Evolutionary conservation across 2,888 invertebrate species (phyloP), one percentile per base, ranked within the genome.

Genomic region (Hypomecis atomaria): DNA sequence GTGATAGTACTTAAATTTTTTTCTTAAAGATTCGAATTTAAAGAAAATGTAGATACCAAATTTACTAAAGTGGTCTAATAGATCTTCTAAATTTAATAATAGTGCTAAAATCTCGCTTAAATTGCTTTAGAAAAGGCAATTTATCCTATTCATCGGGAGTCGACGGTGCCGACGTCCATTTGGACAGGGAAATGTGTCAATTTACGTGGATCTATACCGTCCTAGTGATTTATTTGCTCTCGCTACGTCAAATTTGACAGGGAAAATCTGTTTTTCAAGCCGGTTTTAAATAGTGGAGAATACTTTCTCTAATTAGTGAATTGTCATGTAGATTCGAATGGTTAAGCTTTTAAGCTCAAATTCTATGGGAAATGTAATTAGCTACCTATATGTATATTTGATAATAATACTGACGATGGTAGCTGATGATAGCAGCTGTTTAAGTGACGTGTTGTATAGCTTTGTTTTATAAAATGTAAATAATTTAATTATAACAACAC

Each of bases 181-280:
- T 72, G 75, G 66, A 74, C 77, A 77, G 72, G 76, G 73, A 78
- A 77, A 75, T 77, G 69, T 76, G 78, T 74, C 77, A 78, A 80
- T 81, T 78, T 78, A 74, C 70, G 76, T 74, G 69, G 68, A 67
- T 62, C 70, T 59, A 67, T 66, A 69, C 59, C 65, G 58, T 63
- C 61, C 66, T 54, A 43, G 69, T 61, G 65, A 62, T 66, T 67
- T 66, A 65, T 69, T 66, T 66, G 63, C 49, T 13, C 56, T 55
- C 38, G 43, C 62, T 40, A 62, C 36, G 62, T 60, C 60, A 65
- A 60, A 62, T 56, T 62, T 53, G 56, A 44, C 37, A 65, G 13
- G 34, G 34, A 45, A 59, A 64, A 49, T 48, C 13, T 62, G 8
- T 43, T 57, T 56, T 37, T 4, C 6, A 44, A 59, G n/a, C 47